phyloP scores from a whole-genome alignment of 2,888 invertebrate species.

The Noctuana brunneofusca region DNA sequence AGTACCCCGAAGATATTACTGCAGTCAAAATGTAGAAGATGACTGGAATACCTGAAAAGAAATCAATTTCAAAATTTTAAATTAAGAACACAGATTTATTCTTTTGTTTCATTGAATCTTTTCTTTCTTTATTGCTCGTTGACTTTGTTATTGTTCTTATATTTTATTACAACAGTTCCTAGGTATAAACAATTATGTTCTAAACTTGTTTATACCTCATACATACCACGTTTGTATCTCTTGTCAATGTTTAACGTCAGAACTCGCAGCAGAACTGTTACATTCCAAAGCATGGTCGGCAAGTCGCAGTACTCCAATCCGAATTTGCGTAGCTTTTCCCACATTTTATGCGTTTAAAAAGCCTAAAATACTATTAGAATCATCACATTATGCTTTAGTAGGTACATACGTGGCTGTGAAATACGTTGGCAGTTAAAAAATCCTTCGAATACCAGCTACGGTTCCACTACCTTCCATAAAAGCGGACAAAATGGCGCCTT shows the following conservation, averaged over 20 bases:
- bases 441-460: no score
- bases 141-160: no score
- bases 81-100: neutral
- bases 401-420: neutral
- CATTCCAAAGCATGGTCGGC: conserved; percentile 57
- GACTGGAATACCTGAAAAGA: neutral
- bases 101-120: neutral
- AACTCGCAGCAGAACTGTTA: conserved; percentile 46
- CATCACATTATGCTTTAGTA: neutral
- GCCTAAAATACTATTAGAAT: neutral
- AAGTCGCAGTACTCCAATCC: conserved; percentile 47
- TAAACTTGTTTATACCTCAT: neutral
- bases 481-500: no score
- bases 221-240: conserved; percentile 37
- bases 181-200: no score
- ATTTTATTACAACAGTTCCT: no score
- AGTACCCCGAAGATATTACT: neutral
- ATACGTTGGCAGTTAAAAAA: neutral
- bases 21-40: neutral
- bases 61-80: neutral
- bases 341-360: conserved; percentile 4
- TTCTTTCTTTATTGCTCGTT: no score
- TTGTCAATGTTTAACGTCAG: conserved; percentile 52
- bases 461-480: no score
- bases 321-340: conserved; percentile 21